Percentiles rank a stretch among this genome's conserved stretches.
These are phyloP conservation scores for Corvus moneduloides DNA, from an alignment of 2,113 vertebrate species.

Conservation along the genomic window DNA sequence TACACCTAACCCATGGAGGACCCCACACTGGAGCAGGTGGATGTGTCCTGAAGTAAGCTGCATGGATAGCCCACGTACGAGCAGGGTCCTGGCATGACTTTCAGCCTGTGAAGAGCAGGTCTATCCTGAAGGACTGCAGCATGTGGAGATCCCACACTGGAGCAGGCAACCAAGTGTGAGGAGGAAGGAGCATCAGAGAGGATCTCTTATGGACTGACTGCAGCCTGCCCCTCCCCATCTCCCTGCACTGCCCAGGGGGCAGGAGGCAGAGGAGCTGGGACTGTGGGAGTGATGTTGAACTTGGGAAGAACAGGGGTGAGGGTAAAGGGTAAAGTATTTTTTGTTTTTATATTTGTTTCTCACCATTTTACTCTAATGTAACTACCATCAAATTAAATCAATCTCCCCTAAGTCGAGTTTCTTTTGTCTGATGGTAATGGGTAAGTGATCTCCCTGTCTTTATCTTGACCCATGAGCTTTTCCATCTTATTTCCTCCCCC, in stretches of 20 bases:
- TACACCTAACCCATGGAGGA: neutral
- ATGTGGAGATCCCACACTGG: neutral
- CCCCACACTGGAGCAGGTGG: neutral
- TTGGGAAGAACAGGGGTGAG: neutral
- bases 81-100: neutral
- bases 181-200: neutral
- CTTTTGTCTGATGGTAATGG: neutral
- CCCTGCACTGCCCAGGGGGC: fast-evolving
- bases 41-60: neutral
- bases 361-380: neutral
- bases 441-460: neutral
- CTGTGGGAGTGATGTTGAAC: neutral
- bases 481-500: neutral
- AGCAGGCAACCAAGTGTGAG: neutral
- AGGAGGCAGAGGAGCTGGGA: neutral
- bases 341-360: neutral
- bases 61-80: fast-evolving
- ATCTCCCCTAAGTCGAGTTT: neutral
- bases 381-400: neutral
- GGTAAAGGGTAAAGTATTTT: neutral
- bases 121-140: neutral
- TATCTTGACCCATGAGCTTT: neutral
- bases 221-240: neutral
- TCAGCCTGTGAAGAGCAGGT: fast-evolving
- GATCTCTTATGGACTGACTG: neutral